Conservation (phyloP, 2,797 vertebrate species). For the Malurus leucopterus region DNA sequence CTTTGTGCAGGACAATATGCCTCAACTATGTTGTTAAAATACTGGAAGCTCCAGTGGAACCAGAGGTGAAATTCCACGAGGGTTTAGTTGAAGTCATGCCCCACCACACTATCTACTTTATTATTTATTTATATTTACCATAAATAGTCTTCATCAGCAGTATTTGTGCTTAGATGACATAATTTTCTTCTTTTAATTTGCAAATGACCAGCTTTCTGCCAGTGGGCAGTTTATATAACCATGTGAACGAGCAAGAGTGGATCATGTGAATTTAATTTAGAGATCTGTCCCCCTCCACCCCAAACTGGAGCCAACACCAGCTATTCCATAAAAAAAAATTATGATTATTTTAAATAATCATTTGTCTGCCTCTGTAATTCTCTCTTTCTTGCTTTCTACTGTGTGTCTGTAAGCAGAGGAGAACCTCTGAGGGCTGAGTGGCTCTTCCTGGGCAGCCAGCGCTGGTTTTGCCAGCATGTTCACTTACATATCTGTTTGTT, state of each 20-base stretch:
- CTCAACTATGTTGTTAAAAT: not conserved
- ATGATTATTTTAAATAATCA: not conserved
- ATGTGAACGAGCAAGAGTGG: not conserved
- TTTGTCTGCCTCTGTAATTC: not conserved
- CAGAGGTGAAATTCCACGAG: not conserved
- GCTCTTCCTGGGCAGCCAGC: not conserved
- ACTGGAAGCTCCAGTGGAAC: not conserved
- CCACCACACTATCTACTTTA: not conserved
- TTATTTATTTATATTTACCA: not conserved
- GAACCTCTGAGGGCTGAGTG: not conserved
- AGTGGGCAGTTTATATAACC: not conserved
- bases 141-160: not conserved
- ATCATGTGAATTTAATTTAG: not conserved
- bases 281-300: not conserved
- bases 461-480: not conserved
- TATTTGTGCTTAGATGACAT: not conserved
- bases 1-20: not conserved
- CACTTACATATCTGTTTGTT: not conserved
- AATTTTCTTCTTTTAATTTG: not conserved
- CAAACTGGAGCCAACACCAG: not conserved
- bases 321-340: not conserved
- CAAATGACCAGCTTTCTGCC: not conserved
- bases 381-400: not conserved
- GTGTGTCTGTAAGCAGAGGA: not conserved
- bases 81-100: not conserved